Percentiles rank a stretch among this genome's conserved stretches.
phyloP scores from a whole-genome alignment of 2,888 invertebrate species.

The Linnaemya vulpina region DNA sequence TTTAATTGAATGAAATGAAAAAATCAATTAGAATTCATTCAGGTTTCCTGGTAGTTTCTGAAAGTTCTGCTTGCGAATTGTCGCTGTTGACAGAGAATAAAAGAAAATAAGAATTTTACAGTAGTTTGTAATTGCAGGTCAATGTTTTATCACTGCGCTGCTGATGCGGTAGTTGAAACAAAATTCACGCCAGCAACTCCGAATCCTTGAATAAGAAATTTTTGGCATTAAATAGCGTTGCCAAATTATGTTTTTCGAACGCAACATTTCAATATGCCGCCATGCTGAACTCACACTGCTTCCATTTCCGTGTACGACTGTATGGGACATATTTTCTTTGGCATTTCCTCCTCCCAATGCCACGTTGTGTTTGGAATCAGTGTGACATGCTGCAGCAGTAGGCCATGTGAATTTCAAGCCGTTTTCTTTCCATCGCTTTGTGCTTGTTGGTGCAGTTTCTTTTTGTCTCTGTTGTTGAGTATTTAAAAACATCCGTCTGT shows the following conservation, averaged over 20 bases:
- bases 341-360: neutral
- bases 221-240: neutral
- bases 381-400: conserved; percentile 34
- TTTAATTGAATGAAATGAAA: neutral
- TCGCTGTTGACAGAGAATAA: neutral
- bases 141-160: neutral
- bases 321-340: neutral
- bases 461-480: neutral
- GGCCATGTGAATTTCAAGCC: conserved; percentile 14
- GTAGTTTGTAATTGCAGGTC: neutral
- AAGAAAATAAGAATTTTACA: neutral
- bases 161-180: neutral
- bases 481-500: conserved; percentile 31
- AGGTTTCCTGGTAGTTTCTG: neutral
- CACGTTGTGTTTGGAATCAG: conserved; percentile 71
- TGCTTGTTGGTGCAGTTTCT: neutral
- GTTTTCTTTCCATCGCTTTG: neutral
- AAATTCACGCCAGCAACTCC: neutral
- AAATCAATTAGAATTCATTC: neutral
- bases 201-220: neutral
- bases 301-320: conserved; percentile 7
- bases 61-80: neutral
- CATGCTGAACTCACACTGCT: neutral
- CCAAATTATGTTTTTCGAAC: neutral
- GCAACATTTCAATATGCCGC: neutral